Evolutionary conservation across 92 coral and sea anemone species (phyloP).

Genomic region (Zoanthus gigantus): DNA sequence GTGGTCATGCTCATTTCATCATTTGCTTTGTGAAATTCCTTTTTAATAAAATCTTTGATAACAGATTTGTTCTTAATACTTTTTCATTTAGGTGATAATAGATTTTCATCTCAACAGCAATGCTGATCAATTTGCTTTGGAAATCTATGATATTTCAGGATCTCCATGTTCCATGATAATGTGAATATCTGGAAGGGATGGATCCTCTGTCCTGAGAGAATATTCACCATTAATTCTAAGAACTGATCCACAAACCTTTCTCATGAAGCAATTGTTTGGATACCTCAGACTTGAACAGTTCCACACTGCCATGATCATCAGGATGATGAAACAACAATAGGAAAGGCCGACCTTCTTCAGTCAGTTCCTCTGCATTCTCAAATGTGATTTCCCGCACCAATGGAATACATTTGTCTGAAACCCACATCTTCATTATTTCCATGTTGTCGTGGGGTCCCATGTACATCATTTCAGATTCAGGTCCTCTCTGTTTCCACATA

Average conservation of each 20-base stretch:
- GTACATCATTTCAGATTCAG: constrained; percentile 79
- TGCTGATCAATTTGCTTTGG: too few species aligned
- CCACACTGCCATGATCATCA: constrained; percentile 78
- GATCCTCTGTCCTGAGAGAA: too few species aligned
- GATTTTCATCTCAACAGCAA: too few species aligned
- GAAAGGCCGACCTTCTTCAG: constrained; percentile 96
- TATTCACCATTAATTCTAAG: too few species aligned
- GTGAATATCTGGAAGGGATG: too few species aligned
- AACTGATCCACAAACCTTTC: constrained; percentile 68
- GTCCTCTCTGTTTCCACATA: constrained; percentile 50
- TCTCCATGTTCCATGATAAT: too few species aligned
- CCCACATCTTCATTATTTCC: constrained; percentile 82
- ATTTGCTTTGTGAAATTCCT: too few species aligned
- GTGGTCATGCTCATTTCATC: too few species aligned
- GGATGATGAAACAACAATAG: constrained; percentile 91
- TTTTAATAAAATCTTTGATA: too few species aligned
- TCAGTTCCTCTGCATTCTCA: constrained; percentile 98
- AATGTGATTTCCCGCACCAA: constrained; percentile 95
- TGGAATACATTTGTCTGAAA: constrained; percentile 93
- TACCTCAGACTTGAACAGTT: constrained; percentile 80
- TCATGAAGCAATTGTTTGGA: constrained; percentile 82
- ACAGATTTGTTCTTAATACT: too few species aligned
- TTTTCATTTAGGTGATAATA: too few species aligned
- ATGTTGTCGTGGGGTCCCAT: constrained; percentile 72
- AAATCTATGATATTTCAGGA: too few species aligned